A percentile compares a stretch with the other conserved stretches of the same genome.
Conservation (phyloP, 1,140 invertebrate species). For the Anadara kagoshimensis region DNA sequence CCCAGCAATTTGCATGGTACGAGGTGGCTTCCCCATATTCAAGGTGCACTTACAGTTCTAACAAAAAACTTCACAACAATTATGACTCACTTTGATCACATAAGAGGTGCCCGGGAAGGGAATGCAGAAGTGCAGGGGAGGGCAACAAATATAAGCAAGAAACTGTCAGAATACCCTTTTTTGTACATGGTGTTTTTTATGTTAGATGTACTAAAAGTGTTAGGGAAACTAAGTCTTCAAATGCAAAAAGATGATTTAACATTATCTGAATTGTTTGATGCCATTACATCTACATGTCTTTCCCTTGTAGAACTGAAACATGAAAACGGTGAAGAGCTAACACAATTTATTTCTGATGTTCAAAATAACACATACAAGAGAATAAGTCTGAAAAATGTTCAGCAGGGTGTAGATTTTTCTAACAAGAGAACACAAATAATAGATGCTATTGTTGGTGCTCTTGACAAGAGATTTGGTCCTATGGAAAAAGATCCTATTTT, state of each 20-base stretch:
- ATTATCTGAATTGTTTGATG: not conserved
- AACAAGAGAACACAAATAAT: not conserved
- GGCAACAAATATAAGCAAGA: not conserved
- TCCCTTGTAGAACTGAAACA: not conserved
- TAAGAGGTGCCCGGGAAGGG: not conserved
- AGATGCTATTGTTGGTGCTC: not conserved
- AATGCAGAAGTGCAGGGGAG: not conserved
- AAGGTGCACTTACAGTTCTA: not conserved
- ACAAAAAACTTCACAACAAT: not conserved
- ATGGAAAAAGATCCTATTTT: not conserved
- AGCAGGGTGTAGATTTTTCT: too few species aligned
- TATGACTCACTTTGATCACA: not conserved
- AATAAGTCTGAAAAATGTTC: not conserved
- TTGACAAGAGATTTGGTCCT: not conserved
- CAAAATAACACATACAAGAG: not conserved
- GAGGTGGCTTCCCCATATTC: conserved; percentile 17
- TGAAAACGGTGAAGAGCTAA: not conserved
- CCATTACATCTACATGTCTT: not conserved
- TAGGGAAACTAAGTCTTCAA: not conserved
- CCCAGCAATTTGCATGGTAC: conserved; percentile 14
- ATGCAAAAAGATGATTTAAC: not conserved
- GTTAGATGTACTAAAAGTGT: not conserved
- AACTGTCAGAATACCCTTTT: not conserved
- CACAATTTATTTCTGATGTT: not conserved
- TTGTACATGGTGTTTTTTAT: not conserved